Evolutionary conservation across 1,140 invertebrate species (phyloP).

Genomic region (Bombus confusus): DNA sequence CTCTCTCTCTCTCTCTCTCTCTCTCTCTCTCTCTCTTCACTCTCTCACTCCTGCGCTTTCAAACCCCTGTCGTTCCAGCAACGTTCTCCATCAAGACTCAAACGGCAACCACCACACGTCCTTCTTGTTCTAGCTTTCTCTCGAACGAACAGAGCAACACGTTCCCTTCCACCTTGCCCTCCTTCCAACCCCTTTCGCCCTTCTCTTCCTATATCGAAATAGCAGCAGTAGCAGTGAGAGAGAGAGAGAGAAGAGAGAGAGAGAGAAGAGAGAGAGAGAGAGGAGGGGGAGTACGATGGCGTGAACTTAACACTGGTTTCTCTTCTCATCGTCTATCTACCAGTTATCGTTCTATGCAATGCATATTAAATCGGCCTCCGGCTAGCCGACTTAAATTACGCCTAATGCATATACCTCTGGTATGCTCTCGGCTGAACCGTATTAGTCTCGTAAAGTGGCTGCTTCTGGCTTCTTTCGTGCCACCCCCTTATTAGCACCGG

Average conservation of each 20-base stretch:
- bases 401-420: background rate
- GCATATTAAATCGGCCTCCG: conserved; percentile 25
- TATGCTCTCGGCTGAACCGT: background rate
- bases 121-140: conserved; percentile 7
- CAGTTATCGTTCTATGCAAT: conserved; percentile 34
- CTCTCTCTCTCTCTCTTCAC: too few relatives aligned
- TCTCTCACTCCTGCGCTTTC: too few relatives aligned
- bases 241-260: too few relatives aligned
- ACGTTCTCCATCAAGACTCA: conserved; percentile 28
- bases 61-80: background rate
- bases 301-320: conserved; percentile 23
- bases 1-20: background rate
- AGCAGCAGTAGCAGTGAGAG: too few relatives aligned
- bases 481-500: conserved; percentile 18
- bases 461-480: conserved; percentile 40
- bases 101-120: conserved; percentile 17
- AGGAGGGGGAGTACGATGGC: too few relatives aligned
- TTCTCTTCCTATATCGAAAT: background rate
- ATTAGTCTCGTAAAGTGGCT: conserved; percentile 23
- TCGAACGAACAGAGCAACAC: conserved; percentile 18
- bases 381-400: conserved; percentile 29
- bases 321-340: conserved; percentile 34
- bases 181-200: background rate
- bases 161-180: background rate
- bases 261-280: background rate